Conservation (phyloP, 2,797 vertebrate species). For the Psittacula echo region DNA sequence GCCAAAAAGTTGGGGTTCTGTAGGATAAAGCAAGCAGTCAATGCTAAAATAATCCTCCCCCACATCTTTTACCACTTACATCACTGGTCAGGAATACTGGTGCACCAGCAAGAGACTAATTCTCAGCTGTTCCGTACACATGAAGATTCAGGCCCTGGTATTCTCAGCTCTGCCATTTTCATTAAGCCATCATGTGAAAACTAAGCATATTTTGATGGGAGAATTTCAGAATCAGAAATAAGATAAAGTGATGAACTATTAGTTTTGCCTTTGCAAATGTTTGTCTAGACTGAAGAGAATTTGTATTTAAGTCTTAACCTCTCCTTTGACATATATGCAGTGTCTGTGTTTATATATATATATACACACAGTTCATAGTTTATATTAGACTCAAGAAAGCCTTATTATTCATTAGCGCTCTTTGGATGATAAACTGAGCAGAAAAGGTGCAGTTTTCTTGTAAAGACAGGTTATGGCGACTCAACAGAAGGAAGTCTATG, state of each 20-base stretch:
- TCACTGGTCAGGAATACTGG: neutral
- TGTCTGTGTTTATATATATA: neutral
- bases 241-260: neutral
- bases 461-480: neutral
- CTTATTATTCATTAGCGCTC: neutral
- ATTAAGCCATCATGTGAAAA: neutral
- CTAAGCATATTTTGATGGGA: neutral
- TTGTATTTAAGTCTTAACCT: neutral
- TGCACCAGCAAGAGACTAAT: neutral
- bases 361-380: neutral
- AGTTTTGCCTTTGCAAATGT: neutral
- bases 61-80: neutral
- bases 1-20: neutral
- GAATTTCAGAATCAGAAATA: neutral
- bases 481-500: neutral
- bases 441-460: constrained; percentile 24
- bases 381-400: neutral
- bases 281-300: neutral
- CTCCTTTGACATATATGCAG: neutral
- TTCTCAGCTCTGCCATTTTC: neutral
- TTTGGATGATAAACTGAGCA: neutral
- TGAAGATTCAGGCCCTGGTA: neutral
- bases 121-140: neutral
- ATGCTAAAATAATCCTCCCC: neutral
- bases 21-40: neutral